Percentiles rank a stretch among this genome's conserved stretches.
These are phyloP conservation scores for Brachyrhaphis roseni DNA, from an alignment of 2,797 vertebrate genomes.

Conservation along the genomic window DNA sequence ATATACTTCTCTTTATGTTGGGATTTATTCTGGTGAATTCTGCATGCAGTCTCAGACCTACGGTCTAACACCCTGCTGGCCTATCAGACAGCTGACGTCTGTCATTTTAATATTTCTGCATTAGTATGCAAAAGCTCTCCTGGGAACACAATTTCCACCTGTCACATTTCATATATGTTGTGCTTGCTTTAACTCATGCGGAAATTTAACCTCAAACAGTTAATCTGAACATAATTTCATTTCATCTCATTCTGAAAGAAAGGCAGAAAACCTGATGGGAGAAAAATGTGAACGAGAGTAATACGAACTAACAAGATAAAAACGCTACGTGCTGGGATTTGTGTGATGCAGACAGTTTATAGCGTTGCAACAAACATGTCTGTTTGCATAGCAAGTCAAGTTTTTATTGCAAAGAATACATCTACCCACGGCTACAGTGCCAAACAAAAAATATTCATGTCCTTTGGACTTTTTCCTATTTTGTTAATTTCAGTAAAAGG, in stretches of 20 bases:
- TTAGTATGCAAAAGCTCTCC: conserved; percentile 56
- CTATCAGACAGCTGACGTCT: conserved; percentile 33
- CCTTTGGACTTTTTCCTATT: not conserved
- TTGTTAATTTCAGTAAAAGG: not conserved
- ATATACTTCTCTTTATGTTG: conserved; percentile 56
- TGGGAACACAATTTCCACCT: conserved; percentile 54
- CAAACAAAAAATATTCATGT: not conserved
- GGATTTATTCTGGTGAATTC: conserved; percentile 50
- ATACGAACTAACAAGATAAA: not conserved
- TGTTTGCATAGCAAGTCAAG: not conserved
- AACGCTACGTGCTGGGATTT: not conserved
- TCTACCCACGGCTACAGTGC: not conserved
- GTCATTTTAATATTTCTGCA: conserved; percentile 58
- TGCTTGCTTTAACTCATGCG: conserved; percentile 40
- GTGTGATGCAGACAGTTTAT: not conserved
- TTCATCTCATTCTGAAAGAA: conserved; percentile 3
- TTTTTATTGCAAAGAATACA: not conserved
- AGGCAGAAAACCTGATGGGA: not conserved
- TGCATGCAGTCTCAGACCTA: conserved; percentile 18
- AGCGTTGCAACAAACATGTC: not conserved
- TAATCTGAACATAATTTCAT: conserved; percentile 37
- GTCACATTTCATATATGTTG: conserved; percentile 50
- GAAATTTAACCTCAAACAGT: conserved; percentile 36
- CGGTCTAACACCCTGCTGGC: conserved; percentile 32
- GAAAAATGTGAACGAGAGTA: not conserved